Base-by-base conservation (phyloP, 2,888 invertebrate species). In the Acronicta aceris region DNA sequence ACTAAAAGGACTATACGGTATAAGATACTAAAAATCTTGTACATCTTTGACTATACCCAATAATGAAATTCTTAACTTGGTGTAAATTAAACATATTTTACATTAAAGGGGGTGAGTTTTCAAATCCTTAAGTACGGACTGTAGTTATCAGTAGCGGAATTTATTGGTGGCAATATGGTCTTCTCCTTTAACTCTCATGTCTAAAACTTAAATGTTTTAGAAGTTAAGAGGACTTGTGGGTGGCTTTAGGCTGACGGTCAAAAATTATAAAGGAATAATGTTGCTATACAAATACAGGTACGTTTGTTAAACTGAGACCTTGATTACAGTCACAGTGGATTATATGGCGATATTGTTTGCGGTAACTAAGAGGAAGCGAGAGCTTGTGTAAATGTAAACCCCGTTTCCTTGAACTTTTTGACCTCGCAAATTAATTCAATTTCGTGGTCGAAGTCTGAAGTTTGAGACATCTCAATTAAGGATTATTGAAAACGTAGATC, bases 351-450 rank as follows among this genome's bases (percentile, higher is more conserved):
- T 74, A 70, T 68, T 62, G 49, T 59, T 53, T 65, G 59, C 72
- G 46, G 62, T 63, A 65, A 65, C 67, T 41, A 65, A 65, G 66
- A 75, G 78, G 76, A 76, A 76, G 61, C 65, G 43, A 62, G 47
- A 52, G 59, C 64, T 49, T 36, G 55, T 58, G 65, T 55, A 63
- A 63, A 65, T 58, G 65, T 55, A 63, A 63, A 65, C 59, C 42
- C 56, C 30, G 51, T 74, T 66, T 72, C 76, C 78, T 73, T 76
- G 76, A 78, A 72, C 78, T 60, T 58, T 55, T 51, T 73, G 63
- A 75, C 70, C 76, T 78, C 52, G 70, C 48, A 50, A 66, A 71
- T 59, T 46, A 46, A 21, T n/a, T n/a, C n/a, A n/a, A n/a, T 3
- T 53, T 64, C 43, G 56, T 58, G 56, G 57, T 51, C 59, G 49